These are phyloP conservation scores for Ceratina australensis DNA, from an alignment of 1,140 invertebrate species.

Conservation along the genomic window DNA sequence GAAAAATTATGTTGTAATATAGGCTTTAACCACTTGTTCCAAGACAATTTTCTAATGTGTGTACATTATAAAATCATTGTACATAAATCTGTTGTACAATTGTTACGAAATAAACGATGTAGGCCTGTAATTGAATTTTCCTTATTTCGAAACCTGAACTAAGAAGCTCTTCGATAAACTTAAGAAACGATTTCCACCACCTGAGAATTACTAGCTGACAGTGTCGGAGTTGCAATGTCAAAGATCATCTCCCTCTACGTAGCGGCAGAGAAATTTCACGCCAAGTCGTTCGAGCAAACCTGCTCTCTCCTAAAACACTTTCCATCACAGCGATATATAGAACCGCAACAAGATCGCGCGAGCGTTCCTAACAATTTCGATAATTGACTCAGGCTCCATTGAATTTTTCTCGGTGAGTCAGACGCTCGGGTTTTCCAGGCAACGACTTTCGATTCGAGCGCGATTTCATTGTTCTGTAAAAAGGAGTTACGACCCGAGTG, in stretches of 20 bases:
- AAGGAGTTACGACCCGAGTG: too few relatives aligned
- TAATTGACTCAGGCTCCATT: neutral
- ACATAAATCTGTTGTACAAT: too few relatives aligned
- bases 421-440: neutral
- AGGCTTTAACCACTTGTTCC: too few relatives aligned
- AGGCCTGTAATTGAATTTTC: too few relatives aligned
- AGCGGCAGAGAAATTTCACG: neutral
- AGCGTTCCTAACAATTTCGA: neutral
- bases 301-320: constrained; percentile 9
- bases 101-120: too few relatives aligned
- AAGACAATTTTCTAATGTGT: too few relatives aligned
- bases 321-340: neutral
- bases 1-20: too few relatives aligned
- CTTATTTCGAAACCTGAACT: neutral
- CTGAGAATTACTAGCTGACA: neutral
- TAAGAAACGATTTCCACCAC: neutral
- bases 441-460: neutral
- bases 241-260: neutral
- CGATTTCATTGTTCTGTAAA: neutral
- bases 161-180: neutral
- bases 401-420: neutral
- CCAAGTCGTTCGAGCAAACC: neutral
- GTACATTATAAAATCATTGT: too few relatives aligned
- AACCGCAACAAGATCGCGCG: neutral
- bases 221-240: too few relatives aligned